phyloP scores from a whole-genome alignment of 2,113 vertebrate genomes.

The Fulica atra region DNA sequence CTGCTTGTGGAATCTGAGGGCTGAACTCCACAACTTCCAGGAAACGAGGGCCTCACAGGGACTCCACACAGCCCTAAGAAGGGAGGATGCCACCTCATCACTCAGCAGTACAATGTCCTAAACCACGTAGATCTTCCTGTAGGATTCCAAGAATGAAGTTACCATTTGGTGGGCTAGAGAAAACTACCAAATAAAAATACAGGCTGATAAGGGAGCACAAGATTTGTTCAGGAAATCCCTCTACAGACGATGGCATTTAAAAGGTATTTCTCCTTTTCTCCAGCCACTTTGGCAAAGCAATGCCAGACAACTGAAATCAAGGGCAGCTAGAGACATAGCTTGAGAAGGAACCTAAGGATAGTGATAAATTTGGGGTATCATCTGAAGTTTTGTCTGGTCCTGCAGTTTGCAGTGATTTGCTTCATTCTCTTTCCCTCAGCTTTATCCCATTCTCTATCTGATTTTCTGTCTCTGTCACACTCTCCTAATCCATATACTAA shows the following conservation, averaged over 20 bases:
- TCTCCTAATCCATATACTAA: not conserved
- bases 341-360: not conserved
- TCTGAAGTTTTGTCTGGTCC: not conserved
- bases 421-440: not conserved
- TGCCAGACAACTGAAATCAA: not conserved
- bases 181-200: not conserved
- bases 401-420: not conserved
- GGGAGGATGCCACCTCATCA: not conserved
- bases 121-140: not conserved
- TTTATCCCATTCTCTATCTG: not conserved
- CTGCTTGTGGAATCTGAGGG: not conserved
- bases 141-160: not conserved
- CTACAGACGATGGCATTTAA: not conserved
- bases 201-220: not conserved
- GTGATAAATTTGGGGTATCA: not conserved
- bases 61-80: not conserved
- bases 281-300: not conserved
- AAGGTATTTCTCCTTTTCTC: not conserved
- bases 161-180: not conserved
- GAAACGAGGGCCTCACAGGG: not conserved
- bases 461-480: not conserved
- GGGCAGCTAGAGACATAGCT: not conserved
- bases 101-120: not conserved
- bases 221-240: not conserved
- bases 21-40: not conserved